Evolutionary conservation across 1,140 invertebrate species (phyloP).

Genomic region (Calephelis virginiensis): DNA sequence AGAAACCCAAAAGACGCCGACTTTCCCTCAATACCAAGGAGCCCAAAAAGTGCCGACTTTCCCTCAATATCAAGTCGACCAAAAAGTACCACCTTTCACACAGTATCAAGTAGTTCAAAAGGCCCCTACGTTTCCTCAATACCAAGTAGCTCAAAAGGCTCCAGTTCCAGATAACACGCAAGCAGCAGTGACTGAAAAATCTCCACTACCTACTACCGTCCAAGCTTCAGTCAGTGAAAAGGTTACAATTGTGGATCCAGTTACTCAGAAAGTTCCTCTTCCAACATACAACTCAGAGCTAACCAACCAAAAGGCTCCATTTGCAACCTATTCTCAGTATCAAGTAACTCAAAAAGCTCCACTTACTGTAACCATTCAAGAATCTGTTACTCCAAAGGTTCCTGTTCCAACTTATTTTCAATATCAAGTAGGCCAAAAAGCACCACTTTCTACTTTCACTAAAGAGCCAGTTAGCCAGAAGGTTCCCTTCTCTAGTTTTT

Average conservation of each 20-base stretch:
- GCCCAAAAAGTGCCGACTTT: not conserved
- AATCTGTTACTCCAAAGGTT: not conserved
- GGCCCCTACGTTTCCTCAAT: not conserved
- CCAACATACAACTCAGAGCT: not conserved
- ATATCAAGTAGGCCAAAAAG: constrained; percentile 3
- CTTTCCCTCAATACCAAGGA: not conserved
- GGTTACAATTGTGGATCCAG: not conserved
- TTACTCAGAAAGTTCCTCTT: not conserved
- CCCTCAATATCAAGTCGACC: not conserved
- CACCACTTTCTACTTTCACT: not conserved
- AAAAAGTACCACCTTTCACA: not conserved
- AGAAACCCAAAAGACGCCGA: not conserved
- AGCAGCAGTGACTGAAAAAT: not conserved
- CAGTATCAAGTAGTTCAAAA: not conserved
- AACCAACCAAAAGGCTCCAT: not conserved
- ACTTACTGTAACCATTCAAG: not conserved
- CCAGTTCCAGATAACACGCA: not conserved
- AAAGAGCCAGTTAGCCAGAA: constrained; percentile 5
- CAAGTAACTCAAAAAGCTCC: constrained; percentile 1
- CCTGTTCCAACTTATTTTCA: not conserved
- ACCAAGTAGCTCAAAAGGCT: not conserved
- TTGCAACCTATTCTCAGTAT: not conserved
- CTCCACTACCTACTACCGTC: not conserved
- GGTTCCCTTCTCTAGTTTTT: not conserved
- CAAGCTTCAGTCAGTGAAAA: not conserved